Evolutionary conservation across 2,113 vertebrate genomes (phyloP), one percentile per base, ranked within the genome.

Genomic region (Jacana jacana): DNA sequence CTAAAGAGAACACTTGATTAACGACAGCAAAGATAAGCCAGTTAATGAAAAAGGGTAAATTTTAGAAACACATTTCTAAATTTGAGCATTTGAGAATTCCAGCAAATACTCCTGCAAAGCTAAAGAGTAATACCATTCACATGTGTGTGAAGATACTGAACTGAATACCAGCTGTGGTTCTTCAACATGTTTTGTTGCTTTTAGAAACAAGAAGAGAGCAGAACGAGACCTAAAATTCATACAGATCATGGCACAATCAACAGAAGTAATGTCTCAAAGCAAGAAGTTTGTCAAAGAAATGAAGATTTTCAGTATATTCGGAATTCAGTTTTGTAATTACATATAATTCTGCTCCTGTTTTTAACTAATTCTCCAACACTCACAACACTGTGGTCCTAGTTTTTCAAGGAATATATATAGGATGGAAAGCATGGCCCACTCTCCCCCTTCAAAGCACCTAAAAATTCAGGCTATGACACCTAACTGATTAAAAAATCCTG

Each of bases 171-270:
- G 52, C 16, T 2, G 2, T 22, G 75, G 13, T 54, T 91, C 18
- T 51, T 15, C 60, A 58, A n/a, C 1, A 0, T 12, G 23, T 51
- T 84, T 68, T 78, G 30, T 27, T 52, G 27, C 27, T 71, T 66
- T 30, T 17, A 63, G 31, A 86, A 58, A 86, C 27, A 61, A 31
- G 2, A 4, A 46, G 28, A 22, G 5, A 24, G 19, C 11, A 69
- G 61, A 75, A 89, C 0, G 6, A 64, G 40, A 79, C 18, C 27
- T 40, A 42, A 76, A 79, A 82, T 84, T 73, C 9, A 1, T 31
- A 33, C 6, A 11, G 37, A 28, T n/a, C 13, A 61, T 77, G 17
- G 40, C 20, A 65, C 0, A 0, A 80, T 23, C 51, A 85, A 52
- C 33, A 57, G 3, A 57, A 9, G 10, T 11, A 61, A 66, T 5